Conservation (phyloP, 1,140 invertebrate species). For the Vanessa tameamea region DNA sequence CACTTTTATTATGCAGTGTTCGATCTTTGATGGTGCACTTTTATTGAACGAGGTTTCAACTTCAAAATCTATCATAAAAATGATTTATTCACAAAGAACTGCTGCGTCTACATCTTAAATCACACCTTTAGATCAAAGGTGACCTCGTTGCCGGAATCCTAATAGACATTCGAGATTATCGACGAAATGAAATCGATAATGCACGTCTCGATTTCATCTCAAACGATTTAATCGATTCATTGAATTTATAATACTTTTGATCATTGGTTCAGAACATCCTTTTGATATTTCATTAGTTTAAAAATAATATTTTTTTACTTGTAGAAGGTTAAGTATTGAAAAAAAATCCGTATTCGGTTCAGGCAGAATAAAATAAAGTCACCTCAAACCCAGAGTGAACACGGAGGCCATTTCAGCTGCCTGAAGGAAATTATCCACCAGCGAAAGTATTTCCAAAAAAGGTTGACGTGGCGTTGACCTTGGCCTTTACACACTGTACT, state of each 20-base stretch:
- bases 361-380: too few species aligned
- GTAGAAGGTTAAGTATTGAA: too few species aligned
- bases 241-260: slow-evolving; percentile 14
- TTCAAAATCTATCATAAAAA: slow-evolving; percentile 28
- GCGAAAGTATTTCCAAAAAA: too few species aligned
- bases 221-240: slow-evolving; percentile 25
- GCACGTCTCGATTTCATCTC: slow-evolving; percentile 20
- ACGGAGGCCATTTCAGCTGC: too few species aligned
- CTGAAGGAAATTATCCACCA: too few species aligned
- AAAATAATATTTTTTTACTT: too few species aligned
- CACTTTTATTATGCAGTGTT: slow-evolving; percentile 2
- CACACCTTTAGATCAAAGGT: slow-evolving; percentile 37
- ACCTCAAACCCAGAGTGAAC: too few species aligned
- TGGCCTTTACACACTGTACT: too few species aligned
- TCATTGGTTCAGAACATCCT: not conserved
- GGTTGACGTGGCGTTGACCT: too few species aligned
- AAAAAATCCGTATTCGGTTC: too few species aligned
- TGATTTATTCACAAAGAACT: slow-evolving; percentile 33
- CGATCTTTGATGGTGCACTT: slow-evolving; percentile 12
- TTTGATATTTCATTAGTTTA: too few species aligned
- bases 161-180: slow-evolving; percentile 37
- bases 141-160: slow-evolving; percentile 32
- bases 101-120: slow-evolving; percentile 36
- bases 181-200: slow-evolving; percentile 32
- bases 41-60: slow-evolving; percentile 27